Evolutionary conservation across 1,140 invertebrate genomes (phyloP).

Genomic region (Lasioglossum albipes): DNA sequence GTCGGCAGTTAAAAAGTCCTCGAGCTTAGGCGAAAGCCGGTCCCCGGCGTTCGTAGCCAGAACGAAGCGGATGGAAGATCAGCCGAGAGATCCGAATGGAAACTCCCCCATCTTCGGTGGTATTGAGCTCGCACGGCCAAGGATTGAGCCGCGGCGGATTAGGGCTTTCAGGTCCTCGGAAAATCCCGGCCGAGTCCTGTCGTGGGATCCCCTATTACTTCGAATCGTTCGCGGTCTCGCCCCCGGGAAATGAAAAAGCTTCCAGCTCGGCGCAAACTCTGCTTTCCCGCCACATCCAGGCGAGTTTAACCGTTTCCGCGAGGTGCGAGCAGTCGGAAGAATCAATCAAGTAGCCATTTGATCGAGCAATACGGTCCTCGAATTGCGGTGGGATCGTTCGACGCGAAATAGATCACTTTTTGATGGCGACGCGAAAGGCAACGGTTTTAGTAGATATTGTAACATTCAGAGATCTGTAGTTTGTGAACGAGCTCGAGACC

Average conservation of each 20-base stretch:
- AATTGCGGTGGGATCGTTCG: too few species aligned
- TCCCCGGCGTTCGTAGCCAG: not conserved
- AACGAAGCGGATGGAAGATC: conserved; percentile 1
- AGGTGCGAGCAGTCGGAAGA: too few species aligned
- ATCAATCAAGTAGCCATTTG: too few species aligned
- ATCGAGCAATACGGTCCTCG: too few species aligned
- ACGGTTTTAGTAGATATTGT: too few species aligned
- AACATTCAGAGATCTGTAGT: too few species aligned
- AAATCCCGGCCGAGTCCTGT: conserved; percentile 32
- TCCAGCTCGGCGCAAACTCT: too few species aligned
- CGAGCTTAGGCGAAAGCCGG: conserved; percentile 3
- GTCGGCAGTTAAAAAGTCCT: conserved; percentile 25
- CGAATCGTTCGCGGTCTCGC: not conserved
- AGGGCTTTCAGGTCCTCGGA: conserved; percentile 32
- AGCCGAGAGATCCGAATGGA: conserved; percentile 6
- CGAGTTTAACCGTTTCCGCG: too few species aligned
- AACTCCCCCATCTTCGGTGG: conserved; percentile 22
- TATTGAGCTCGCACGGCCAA: conserved; percentile 13
- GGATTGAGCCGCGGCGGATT: conserved; percentile 17
- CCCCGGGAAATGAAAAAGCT: not conserved
- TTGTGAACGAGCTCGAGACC: too few species aligned
- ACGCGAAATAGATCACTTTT: too few species aligned
- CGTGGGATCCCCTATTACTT: conserved; percentile 15
- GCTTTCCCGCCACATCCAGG: too few species aligned
- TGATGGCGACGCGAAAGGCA: too few species aligned